A percentile compares a stretch with the other conserved stretches of the same genome.
Conservation (phyloP, 2,797 vertebrate genomes). For the Poecilia velifera region DNA sequence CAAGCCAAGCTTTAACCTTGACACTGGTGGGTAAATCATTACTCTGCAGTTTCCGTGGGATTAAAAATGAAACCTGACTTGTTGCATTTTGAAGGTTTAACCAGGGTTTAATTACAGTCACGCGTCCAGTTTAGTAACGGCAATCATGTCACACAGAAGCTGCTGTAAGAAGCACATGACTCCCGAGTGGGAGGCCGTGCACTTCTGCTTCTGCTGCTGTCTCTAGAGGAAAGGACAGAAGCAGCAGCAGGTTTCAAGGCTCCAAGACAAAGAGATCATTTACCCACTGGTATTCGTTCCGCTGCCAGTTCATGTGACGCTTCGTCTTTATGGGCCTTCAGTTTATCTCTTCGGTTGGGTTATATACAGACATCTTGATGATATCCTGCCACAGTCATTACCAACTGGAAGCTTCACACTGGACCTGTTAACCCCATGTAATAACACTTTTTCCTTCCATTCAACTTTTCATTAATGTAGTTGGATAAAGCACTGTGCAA, state of each 20-base stretch:
- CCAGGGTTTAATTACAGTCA: not conserved
- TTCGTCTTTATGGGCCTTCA: not conserved
- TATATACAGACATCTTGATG: not conserved
- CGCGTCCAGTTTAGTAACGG: not conserved
- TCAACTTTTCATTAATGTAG: not conserved
- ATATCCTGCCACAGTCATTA: not conserved
- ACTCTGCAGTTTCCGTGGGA: not conserved
- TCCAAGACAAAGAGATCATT: conserved; percentile 27
- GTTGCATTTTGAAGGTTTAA: not conserved
- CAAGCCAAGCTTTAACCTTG: not conserved
- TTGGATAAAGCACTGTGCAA: not conserved
- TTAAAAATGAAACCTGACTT: not conserved
- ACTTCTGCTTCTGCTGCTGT: not conserved
- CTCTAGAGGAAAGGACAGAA: not conserved
- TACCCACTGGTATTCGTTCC: not conserved
- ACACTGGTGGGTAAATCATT: not conserved
- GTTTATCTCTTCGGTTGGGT: not conserved
- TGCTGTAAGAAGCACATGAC: conserved; percentile 62
- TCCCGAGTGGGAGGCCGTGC: conserved; percentile 1
- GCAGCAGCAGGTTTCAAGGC: conserved; percentile 6
- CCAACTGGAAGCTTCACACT: not conserved
- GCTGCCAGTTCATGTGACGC: conserved; percentile 11
- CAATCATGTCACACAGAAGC: not conserved
- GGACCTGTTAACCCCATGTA: not conserved
- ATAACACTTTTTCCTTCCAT: not conserved